Percentiles rank a stretch among this genome's conserved stretches.
These are phyloP conservation scores for Anoplopoma fimbria DNA, from an alignment of 2,113 vertebrate species.

Conservation along the genomic window DNA sequence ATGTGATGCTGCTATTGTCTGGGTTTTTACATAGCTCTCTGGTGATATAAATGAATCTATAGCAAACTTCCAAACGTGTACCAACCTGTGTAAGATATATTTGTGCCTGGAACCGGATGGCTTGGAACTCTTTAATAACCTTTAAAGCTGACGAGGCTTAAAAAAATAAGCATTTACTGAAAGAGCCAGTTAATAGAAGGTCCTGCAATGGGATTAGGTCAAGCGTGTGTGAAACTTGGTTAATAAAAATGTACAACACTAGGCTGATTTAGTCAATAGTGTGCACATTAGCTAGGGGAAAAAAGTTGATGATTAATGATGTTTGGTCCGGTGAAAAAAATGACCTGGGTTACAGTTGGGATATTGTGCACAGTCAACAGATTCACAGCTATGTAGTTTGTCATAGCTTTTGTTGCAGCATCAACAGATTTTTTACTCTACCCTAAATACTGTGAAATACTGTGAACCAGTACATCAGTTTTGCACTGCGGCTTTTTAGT, in stretches of 20 bases:
- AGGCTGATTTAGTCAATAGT: background rate
- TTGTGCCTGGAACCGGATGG: background rate
- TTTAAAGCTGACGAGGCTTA: background rate
- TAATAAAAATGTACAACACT: background rate
- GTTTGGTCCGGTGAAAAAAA: constrained; percentile 10
- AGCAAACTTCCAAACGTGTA: background rate
- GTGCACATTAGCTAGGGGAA: constrained; percentile 25
- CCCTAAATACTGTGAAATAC: background rate
- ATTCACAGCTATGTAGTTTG: background rate
- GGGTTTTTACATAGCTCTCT: background rate
- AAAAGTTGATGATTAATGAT: constrained; percentile 12
- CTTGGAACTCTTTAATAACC: background rate
- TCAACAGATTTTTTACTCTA: constrained; percentile 12
- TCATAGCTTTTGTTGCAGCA: background rate
- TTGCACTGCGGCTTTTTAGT: background rate
- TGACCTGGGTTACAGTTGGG: background rate
- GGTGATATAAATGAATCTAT: background rate
- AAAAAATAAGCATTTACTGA: background rate
- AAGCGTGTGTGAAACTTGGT: too few species aligned
- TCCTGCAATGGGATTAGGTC: too few species aligned
- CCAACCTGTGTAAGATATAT: background rate
- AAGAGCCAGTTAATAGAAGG: background rate
- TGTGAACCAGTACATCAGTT: background rate
- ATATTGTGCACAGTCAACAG: constrained; percentile 18
- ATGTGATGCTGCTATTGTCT: background rate